Evolutionary conservation across 2,797 vertebrate genomes (phyloP).

Genomic region (Dryobates pubescens): DNA sequence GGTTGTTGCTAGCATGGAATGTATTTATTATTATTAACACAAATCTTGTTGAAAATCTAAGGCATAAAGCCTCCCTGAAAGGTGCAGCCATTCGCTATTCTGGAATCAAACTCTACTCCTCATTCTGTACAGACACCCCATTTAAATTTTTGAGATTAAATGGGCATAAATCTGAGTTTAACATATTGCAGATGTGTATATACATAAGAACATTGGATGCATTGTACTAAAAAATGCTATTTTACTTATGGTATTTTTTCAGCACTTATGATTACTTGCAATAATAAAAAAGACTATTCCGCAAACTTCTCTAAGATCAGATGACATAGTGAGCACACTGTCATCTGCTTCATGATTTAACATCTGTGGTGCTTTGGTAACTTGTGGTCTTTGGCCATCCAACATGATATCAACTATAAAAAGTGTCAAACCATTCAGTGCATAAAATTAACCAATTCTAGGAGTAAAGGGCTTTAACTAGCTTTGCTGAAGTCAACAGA

Average conservation of each 20-base stretch:
- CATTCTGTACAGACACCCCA: constrained; percentile 4
- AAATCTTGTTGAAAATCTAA: neutral
- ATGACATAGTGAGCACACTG: constrained; percentile 35
- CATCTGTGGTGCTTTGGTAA: constrained; percentile 10
- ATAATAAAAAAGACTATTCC: constrained; percentile 43
- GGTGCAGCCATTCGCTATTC: neutral
- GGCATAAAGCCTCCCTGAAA: neutral
- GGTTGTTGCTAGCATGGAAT: neutral
- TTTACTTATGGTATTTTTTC: constrained; percentile 50
- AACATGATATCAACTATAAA: neutral
- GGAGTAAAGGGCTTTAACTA: neutral
- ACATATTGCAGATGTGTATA: constrained; percentile 57
- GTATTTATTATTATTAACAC: neutral
- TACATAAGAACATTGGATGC: constrained; percentile 49
- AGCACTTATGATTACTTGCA: constrained; percentile 42
- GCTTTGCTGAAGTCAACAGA: constrained; percentile 5
- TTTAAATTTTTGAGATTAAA: constrained; percentile 47
- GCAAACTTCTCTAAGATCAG: constrained; percentile 32
- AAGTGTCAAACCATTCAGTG: constrained; percentile 4
- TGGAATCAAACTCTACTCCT: constrained; percentile 18
- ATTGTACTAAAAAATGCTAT: constrained; percentile 57
- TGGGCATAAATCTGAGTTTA: constrained; percentile 12
- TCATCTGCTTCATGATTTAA: constrained; percentile 51
- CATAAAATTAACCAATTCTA: neutral
- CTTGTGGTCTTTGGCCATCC: neutral